Conservation (phyloP, 1,140 invertebrate species). For the Solenopsis invicta region DNA sequence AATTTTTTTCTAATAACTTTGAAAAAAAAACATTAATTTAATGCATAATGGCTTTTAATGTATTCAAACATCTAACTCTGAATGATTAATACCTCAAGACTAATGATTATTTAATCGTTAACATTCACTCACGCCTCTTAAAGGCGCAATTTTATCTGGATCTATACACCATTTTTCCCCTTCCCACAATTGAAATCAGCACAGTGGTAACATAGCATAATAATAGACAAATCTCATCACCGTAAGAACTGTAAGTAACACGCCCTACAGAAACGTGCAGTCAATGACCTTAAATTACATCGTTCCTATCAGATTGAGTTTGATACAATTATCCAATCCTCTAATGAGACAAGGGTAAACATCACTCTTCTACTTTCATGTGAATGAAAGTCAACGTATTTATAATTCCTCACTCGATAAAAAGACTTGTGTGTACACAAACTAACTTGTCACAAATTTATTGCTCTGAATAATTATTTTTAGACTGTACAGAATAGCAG, state of each 20-base stretch:
- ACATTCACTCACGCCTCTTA: neutral
- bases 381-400: slow-evolving; percentile 31
- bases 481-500: neutral
- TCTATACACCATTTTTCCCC: slow-evolving; percentile 28
- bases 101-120: slow-evolving; percentile 44
- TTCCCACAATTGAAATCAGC: neutral
- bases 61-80: neutral
- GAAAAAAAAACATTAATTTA: slow-evolving; percentile 5
- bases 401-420: neutral
- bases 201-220: slow-evolving; percentile 20
- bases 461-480: slow-evolving; percentile 22
- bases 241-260: slow-evolving; percentile 42
- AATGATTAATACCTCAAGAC: slow-evolving; percentile 1
- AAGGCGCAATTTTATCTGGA: slow-evolving; percentile 14
- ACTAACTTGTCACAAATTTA: neutral
- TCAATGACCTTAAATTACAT: slow-evolving; percentile 71
- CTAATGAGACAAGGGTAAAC: slow-evolving; percentile 68
- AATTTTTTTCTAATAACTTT: neutral
- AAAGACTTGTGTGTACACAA: neutral
- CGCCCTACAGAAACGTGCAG: slow-evolving; percentile 39
- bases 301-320: slow-evolving; percentile 66
- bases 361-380: slow-evolving; percentile 54
- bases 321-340: slow-evolving; percentile 73
- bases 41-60: neutral
- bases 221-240: slow-evolving; percentile 43